Conservation (phyloP, 2,888 invertebrate genomes). For the Lithophane semibrunnea region DNA sequence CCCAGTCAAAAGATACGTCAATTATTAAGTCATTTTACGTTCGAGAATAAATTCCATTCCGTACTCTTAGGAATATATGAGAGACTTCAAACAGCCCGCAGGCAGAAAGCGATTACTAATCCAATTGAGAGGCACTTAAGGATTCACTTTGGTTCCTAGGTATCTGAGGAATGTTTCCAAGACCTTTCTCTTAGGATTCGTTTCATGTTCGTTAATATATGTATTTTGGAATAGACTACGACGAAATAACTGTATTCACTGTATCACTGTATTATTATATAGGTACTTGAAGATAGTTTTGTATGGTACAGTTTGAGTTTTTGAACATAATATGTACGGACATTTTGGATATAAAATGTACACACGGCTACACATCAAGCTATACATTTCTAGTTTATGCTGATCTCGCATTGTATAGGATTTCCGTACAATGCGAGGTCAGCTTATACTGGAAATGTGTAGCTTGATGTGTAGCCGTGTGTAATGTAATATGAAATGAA, state of each 20-base stretch:
- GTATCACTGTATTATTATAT: not conserved
- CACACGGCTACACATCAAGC: too few species aligned
- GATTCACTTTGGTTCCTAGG: conserved; percentile 50
- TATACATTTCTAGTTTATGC: too few species aligned
- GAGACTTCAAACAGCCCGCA: conserved; percentile 49
- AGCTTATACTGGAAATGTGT: too few species aligned
- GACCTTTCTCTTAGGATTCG: conserved; percentile 26
- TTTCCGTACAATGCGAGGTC: too few species aligned
- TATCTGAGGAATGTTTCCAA: conserved; percentile 34
- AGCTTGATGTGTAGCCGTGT: too few species aligned
- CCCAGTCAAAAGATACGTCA: conserved; percentile 8
- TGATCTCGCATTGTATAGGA: too few species aligned
- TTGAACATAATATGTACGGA: not conserved
- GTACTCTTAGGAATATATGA: conserved; percentile 30
- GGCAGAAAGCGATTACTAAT: conserved; percentile 28
- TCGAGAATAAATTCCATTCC: conserved; percentile 20
- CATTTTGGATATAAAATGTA: not conserved
- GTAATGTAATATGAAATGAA: too few species aligned
- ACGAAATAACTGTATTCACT: conserved; percentile 1
- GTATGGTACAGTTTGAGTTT: not conserved
- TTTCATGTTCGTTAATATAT: conserved; percentile 42
- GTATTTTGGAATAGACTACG: conserved; percentile 6
- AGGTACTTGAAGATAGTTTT: not conserved
- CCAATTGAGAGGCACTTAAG: conserved; percentile 43
- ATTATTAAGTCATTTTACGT: conserved; percentile 23